Evolutionary conservation across 2,113 vertebrate species (phyloP), one percentile per base, ranked within the genome.

Genomic region (Pao palembangensis): DNA sequence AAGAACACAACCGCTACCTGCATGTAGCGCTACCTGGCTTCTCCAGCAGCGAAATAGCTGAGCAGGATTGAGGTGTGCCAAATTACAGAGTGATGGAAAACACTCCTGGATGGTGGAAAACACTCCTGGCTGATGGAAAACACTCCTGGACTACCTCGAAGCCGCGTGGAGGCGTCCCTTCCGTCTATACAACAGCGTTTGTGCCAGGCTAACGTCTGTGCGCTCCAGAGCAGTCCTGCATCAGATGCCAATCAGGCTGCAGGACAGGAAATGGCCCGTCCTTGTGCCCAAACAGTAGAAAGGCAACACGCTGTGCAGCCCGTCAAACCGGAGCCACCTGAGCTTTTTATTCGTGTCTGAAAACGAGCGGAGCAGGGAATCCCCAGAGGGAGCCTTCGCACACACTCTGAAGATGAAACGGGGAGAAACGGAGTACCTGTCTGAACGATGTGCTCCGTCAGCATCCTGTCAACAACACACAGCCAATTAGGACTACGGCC

Each of bases 401-500:
- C 61, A 61, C 64, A 76, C 20, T 23, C 58, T 53, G 57, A 58
- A 71, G 71, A 79, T 74, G 70, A 58, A 78, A 79, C 50, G 3
- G 71, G 64, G 67, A 63, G 47, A 64, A 62, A 73, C 52, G n/a
- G 47, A 68, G 68, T 67, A 76, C 81, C 79, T 82, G 80, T 76
- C 76, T 69, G 52, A 47, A 56, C 54, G 46, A 58, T 61, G 62
- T 78, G 82, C 83, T 79, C 76, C n/a, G 71, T 88, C 80, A 84
- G 83, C 81, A 80, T 80, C 73, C 69, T 79, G 85, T 84, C 81
- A 81, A 73, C 61, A 67, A 44, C 43, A 18, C 59, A 19, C 71
- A 71, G 75, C 79, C 85, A 86, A 86, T 87, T 88, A 86, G 82
- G 78, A 84, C 66, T 51, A 67, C 69, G 67, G 72, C 81, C 87